Conservation (phyloP, 2,888 invertebrate species). For the Sussaba pulchella region DNA sequence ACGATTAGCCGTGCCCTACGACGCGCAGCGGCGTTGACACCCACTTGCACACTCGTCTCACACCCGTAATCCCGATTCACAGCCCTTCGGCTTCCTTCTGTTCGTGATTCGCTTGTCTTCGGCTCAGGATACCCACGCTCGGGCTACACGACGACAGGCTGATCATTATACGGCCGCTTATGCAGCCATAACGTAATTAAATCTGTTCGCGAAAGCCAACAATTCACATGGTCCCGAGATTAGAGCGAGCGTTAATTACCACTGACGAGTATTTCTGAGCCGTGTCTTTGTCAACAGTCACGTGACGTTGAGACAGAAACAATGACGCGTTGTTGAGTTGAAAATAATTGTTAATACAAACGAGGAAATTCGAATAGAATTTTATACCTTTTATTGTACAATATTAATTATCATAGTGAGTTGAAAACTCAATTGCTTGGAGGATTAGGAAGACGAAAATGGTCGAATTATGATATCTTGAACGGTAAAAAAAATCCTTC, state of each 20-base stretch:
- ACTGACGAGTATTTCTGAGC: background rate
- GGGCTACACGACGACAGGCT: conserved; percentile 6
- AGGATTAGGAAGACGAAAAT: too few relatives aligned
- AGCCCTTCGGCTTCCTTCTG: conserved; percentile 20
- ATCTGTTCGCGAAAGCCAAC: conserved; percentile 26
- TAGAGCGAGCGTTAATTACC: conserved; percentile 23
- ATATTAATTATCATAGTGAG: too few relatives aligned
- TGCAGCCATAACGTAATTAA: conserved; percentile 42
- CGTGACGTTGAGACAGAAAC: background rate
- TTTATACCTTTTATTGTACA: too few relatives aligned
- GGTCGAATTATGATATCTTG: too few relatives aligned
- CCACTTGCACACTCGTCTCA: conserved; percentile 48
- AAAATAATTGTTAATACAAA: too few relatives aligned
- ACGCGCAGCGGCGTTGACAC: conserved; percentile 48
- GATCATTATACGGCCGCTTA: conserved; percentile 43
- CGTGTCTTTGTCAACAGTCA: background rate
- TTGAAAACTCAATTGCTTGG: too few relatives aligned
- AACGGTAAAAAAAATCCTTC: too few relatives aligned
- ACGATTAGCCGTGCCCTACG: conserved; percentile 56
- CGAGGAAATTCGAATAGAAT: too few relatives aligned
- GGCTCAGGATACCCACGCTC: background rate
- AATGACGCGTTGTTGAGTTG: too few relatives aligned
- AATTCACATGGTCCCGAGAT: background rate
- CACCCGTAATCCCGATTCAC: background rate
- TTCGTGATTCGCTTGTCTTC: conserved; percentile 31